Evolutionary conservation across 2,113 vertebrate species (phyloP).

Genomic region (Dicrurus megarhynchus): DNA sequence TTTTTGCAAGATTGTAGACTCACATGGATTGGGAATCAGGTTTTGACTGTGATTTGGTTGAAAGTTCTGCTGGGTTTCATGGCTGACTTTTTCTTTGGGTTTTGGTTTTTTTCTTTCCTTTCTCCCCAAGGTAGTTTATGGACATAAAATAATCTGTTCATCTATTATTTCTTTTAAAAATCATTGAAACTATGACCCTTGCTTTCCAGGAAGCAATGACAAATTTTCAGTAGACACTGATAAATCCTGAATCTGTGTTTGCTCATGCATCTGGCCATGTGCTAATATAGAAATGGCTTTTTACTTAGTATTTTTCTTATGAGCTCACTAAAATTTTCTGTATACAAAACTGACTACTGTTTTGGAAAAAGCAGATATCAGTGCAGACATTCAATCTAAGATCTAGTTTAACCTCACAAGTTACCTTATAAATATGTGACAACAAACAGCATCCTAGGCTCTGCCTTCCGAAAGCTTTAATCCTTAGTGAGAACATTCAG

Average conservation of each 20-base stretch:
- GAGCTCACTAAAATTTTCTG: background rate
- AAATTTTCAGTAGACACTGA: background rate
- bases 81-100: rapidly evolving
- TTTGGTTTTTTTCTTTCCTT: background rate
- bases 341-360: background rate
- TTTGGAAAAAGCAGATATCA: background rate
- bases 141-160: background rate
- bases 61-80: background rate
- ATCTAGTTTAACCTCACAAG: background rate
- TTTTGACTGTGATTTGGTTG: background rate
- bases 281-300: background rate
- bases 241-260: background rate
- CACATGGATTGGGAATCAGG: background rate
- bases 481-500: background rate
- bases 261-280: background rate
- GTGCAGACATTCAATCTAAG: background rate
- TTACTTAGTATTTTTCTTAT: background rate
- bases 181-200: background rate
- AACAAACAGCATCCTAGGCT: background rate
- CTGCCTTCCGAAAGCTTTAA: background rate
- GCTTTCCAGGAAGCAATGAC: background rate
- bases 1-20: background rate
- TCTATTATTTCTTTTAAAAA: background rate
- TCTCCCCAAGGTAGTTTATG: background rate
- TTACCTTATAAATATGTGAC: background rate